Evolutionary conservation across 1,140 invertebrate species (phyloP), one percentile per base, ranked within the genome.

Genomic region (Tenebrio molitor): DNA sequence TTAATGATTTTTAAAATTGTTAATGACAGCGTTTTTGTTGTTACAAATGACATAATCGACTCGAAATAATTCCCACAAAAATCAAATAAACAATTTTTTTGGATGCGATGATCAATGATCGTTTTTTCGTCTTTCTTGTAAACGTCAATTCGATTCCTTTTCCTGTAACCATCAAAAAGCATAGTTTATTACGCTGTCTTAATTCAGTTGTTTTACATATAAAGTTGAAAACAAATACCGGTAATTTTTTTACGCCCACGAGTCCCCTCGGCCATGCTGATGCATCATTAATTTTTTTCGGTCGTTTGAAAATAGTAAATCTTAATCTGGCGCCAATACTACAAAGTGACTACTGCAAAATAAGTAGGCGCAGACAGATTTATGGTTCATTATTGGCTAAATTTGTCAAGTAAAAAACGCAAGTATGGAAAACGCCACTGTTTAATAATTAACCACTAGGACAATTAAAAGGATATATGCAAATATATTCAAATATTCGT

Each of bases 21-120:
- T 19, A 21, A 50, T 21, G 15, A 19, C 44, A 50, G 14, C 15
- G 44, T 50, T 50, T 50, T 50, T 50, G 44, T 21, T 23, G 44
- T 21, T 1, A 19, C 19, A 17, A 21, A 50, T 50, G 44, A 50
- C 12, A 50, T 50, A 50, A 50, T 50, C 44, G n/a, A 21, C n/a
- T 17, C 42, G 44, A n/a, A n/a, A n/a, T n/a, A n/a, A n/a, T n/a
- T n/a, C n/a, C n/a, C n/a, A n/a, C n/a, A 50, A 12, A 46, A 46
- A 46, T 46, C 42, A 46, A 46, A 46, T n/a, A 50, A 50, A 50
- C 44, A 50, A 50, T 50, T 50, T 50, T 50, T 50, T 50, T 4
- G 1, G 4, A 33, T 10, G 29, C 17, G 2, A 21, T 10, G 8
- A n/a, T n/a, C n/a, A n/a, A n/a, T n/a, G n/a, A n/a, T n/a, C n/a